Conservation (phyloP, 1,140 invertebrate species). For the Drosophila kikkawai region DNA sequence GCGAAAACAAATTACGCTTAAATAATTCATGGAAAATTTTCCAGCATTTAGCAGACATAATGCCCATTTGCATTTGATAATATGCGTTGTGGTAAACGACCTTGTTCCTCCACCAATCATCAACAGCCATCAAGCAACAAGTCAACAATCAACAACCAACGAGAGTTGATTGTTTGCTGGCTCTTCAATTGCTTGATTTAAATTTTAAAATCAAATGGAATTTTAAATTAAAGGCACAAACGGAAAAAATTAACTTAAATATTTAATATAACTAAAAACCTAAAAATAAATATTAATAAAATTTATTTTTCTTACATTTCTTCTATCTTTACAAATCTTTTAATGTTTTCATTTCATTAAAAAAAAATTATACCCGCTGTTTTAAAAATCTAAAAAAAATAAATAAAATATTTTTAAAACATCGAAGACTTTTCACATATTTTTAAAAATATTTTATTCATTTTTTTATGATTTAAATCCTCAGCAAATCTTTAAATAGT, state of each 20-base stretch:
- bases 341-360: too few species aligned
- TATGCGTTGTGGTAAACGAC: conserved; percentile 41
- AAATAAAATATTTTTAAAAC: too few species aligned
- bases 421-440: too few species aligned
- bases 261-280: not conserved
- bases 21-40: conserved; percentile 42
- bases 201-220: conserved; percentile 15
- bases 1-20: conserved; percentile 24
- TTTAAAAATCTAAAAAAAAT: too few species aligned
- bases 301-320: too few species aligned
- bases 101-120: conserved; percentile 39
- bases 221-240: conserved; percentile 1
- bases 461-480: too few species aligned
- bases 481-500: too few species aligned
- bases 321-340: too few species aligned
- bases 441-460: too few species aligned
- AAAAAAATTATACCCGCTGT: too few species aligned
- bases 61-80: conserved; percentile 48
- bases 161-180: conserved; percentile 31
- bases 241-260: not conserved
- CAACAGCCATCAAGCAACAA: conserved; percentile 16
- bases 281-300: not conserved
- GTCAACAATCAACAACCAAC: conserved; percentile 11
- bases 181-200: conserved; percentile 5
- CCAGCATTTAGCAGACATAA: conserved; percentile 47